Percentiles rank a stretch among this genome's conserved stretches.
Conservation (phyloP, 2,797 vertebrate species). For the Acomys russatus region DNA sequence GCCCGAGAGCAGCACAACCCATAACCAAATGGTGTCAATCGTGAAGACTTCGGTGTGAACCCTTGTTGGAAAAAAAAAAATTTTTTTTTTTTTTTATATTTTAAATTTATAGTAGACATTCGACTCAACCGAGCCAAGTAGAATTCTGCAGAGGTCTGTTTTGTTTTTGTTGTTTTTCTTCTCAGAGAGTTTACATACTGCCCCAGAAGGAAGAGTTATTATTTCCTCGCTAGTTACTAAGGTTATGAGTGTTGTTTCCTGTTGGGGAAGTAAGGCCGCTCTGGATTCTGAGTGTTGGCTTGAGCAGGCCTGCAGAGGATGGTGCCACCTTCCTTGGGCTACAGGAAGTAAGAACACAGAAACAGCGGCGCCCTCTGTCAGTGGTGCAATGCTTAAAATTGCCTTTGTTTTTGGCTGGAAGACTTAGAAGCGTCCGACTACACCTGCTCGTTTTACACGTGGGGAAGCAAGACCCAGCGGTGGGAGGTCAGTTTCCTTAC, state of each 20-base stretch:
- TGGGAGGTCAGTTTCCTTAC: conserved; percentile 22
- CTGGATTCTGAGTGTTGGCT: conserved; percentile 35
- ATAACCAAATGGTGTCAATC: conserved; percentile 12
- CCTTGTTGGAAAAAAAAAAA: conserved; percentile 6
- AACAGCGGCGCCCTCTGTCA: background rate
- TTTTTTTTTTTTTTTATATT: conserved; percentile 65
- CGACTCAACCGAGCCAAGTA: conserved; percentile 62
- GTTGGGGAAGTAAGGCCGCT: background rate
- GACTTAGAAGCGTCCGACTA: background rate
- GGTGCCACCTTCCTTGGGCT: background rate
- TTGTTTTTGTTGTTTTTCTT: background rate
- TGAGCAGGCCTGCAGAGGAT: background rate
- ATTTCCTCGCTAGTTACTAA: conserved; percentile 41
- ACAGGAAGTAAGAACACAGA: background rate
- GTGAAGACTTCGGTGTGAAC: conserved; percentile 72
- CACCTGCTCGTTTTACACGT: conserved; percentile 56
- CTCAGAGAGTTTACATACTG: conserved; percentile 48
- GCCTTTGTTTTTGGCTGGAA: conserved; percentile 25
- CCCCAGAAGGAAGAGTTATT: conserved; percentile 35
- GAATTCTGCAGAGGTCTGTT: conserved; percentile 38
- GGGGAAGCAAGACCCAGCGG: conserved; percentile 36
- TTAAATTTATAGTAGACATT: conserved; percentile 65
- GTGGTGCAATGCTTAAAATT: background rate
- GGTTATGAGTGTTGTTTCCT: conserved; percentile 19
- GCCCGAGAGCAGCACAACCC: background rate